A percentile compares a stretch with the other conserved stretches of the same genome.
phyloP scores from a whole-genome alignment of 2,888 invertebrate species.

The Falcaria lacertinaria region DNA sequence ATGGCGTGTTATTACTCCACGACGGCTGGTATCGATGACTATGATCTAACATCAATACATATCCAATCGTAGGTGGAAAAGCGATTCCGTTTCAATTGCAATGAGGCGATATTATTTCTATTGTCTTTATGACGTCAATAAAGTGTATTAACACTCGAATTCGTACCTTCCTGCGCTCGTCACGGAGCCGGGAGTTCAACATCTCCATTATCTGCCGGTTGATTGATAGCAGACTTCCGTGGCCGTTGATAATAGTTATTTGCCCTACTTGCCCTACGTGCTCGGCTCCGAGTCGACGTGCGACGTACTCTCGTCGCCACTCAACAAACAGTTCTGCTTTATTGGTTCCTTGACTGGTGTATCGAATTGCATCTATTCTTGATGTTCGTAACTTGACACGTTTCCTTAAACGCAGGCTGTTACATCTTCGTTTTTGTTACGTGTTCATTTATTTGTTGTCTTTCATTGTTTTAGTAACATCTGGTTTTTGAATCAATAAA shows the following conservation, averaged over 20 bases:
- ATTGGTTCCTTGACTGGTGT: slow-evolving; percentile 38
- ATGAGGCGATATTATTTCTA: slow-evolving; percentile 1
- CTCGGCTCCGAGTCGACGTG: neutral
- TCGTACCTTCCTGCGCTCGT: slow-evolving; percentile 53
- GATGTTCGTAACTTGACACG: slow-evolving; percentile 26
- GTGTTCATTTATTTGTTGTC: slow-evolving; percentile 1
- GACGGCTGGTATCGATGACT: slow-evolving; percentile 16
- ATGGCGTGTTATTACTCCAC: slow-evolving; percentile 35
- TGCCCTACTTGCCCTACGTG: slow-evolving; percentile 46
- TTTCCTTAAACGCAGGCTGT: slow-evolving; percentile 19
- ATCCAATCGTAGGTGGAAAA: slow-evolving; percentile 4
- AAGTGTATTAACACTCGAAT: slow-evolving; percentile 25
- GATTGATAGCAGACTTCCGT: slow-evolving; percentile 72
- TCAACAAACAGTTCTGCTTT: slow-evolving; percentile 23
- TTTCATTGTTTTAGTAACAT: neutral
- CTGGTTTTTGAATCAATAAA: neutral
- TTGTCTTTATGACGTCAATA: slow-evolving; percentile 1
- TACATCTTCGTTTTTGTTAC: slow-evolving; percentile 12
- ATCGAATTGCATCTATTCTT: slow-evolving; percentile 37
- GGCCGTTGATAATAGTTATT: slow-evolving; percentile 44
- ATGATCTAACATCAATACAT: slow-evolving; percentile 7
- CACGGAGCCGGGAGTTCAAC: slow-evolving; percentile 60
- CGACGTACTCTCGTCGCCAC: slow-evolving; percentile 7
- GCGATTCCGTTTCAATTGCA: slow-evolving; percentile 1
- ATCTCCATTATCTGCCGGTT: slow-evolving; percentile 63